phyloP scores from a whole-genome alignment of 1,140 invertebrate genomes.

The Caenorhabditis latens region DNA sequence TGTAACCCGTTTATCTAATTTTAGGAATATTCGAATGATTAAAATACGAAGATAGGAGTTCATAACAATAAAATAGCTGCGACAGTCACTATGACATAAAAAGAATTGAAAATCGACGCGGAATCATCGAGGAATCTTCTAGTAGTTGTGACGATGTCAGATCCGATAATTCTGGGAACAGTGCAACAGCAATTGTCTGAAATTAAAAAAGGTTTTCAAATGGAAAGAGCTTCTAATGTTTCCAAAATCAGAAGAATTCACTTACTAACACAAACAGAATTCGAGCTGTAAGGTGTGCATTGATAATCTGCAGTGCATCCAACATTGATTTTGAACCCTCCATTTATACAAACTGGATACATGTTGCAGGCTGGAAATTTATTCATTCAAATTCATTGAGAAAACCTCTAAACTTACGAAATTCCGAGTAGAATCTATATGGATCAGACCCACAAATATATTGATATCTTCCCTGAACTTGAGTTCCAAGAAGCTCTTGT shows the following conservation, averaged over 20 bases:
- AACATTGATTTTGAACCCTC: conserved; percentile 55
- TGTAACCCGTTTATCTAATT: not conserved
- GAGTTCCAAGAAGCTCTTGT: conserved; percentile 7
- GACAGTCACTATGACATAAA: not conserved
- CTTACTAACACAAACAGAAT: conserved; percentile 38
- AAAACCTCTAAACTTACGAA: conserved; percentile 21
- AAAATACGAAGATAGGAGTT: not conserved
- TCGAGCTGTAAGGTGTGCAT: conserved; percentile 10
- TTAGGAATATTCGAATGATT: not conserved
- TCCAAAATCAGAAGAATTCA: not conserved
- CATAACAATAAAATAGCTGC: not conserved
- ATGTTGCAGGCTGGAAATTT: conserved; percentile 49
- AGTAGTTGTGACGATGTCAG: not conserved
- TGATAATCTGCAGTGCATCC: conserved; percentile 38
- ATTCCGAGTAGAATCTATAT: conserved; percentile 49
- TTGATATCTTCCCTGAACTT: conserved; percentile 10
- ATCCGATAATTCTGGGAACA: conserved; percentile 15
- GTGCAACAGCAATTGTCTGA: conserved; percentile 55
- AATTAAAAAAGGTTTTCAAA: conserved; percentile 15
- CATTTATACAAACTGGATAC: conserved; percentile 52
- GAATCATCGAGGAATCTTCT: conserved; percentile 13
- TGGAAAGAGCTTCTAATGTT: not conserved
- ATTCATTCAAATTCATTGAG: not conserved
- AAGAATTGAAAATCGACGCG: not conserved
- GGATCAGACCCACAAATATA: conserved; percentile 55